Conservation (phyloP, 2,888 invertebrate species). For the Polymixis flavicincta region DNA sequence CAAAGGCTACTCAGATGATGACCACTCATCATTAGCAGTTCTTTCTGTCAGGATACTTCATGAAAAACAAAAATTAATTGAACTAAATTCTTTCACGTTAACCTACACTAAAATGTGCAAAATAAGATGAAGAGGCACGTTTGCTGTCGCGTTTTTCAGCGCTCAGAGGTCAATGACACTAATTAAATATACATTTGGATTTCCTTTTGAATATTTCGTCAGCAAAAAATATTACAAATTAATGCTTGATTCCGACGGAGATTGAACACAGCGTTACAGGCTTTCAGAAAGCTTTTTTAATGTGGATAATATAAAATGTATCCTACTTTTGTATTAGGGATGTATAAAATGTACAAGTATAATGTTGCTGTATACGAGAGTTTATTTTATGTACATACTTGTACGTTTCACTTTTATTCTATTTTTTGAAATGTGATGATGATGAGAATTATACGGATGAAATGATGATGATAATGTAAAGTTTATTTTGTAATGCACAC, state of each 20-base stretch:
- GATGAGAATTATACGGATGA: background rate
- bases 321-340: background rate
- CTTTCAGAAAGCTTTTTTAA: background rate
- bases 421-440: background rate
- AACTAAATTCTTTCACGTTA: background rate
- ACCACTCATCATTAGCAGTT: too few species aligned
- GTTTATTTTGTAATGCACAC: too few species aligned
- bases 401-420: background rate
- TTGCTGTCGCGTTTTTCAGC: conserved; percentile 18
- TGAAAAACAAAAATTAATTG: background rate
- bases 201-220: conserved; percentile 31
- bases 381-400: background rate
- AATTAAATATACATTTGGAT: conserved; percentile 41
- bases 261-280: conserved; percentile 21
- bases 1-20: too few species aligned
- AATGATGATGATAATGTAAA: background rate
- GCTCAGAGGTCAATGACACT: conserved; percentile 20
- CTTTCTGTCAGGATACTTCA: too few species aligned
- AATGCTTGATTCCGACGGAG: conserved; percentile 29
- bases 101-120: background rate
- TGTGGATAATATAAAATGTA: conserved; percentile 14
- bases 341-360: background rate
- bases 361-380: too few species aligned
- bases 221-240: conserved; percentile 40
- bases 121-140: conserved; percentile 10